Percentiles rank a stretch among this genome's conserved stretches.
Conservation (phyloP, 2,888 invertebrate species). For the Pollenia labialis region DNA sequence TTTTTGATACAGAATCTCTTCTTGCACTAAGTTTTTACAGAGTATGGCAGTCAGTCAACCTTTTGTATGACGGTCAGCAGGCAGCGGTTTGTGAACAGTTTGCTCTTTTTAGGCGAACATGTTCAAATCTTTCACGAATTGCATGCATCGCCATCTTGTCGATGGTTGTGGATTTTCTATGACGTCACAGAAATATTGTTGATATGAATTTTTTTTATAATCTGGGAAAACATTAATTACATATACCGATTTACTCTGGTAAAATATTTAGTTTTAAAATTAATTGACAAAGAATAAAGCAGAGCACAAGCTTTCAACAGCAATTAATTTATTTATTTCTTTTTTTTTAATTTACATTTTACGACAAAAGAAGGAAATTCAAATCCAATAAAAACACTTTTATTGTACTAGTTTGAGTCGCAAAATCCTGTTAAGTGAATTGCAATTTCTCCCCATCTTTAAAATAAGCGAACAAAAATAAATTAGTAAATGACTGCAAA, state of each 20-base stretch:
- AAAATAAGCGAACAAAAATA: slow-evolving; percentile 48
- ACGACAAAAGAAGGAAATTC: slow-evolving; percentile 36
- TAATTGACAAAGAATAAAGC: slow-evolving; percentile 32
- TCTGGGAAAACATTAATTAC: too few relatives aligned
- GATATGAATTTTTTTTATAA: too few relatives aligned
- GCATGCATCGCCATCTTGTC: too few relatives aligned
- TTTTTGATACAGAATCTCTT: too few relatives aligned
- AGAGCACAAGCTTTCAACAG: slow-evolving; percentile 6
- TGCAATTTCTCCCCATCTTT: slow-evolving; percentile 50
- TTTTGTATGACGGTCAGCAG: too few relatives aligned
- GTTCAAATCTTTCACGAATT: too few relatives aligned
- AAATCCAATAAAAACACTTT: slow-evolving; percentile 39
- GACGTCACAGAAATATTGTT: too few relatives aligned
- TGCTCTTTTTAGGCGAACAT: too few relatives aligned
- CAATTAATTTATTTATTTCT: slow-evolving; percentile 38
- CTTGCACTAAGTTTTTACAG: too few relatives aligned
- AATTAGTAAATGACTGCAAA: slow-evolving; percentile 20
- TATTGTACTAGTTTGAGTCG: slow-evolving; percentile 47
- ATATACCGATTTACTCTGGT: neutral
- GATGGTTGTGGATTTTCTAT: too few relatives aligned
- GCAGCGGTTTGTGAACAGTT: too few relatives aligned
- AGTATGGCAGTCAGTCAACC: too few relatives aligned
- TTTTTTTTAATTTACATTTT: neutral
- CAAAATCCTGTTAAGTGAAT: slow-evolving; percentile 63
- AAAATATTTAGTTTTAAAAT: slow-evolving; percentile 53